These are phyloP conservation scores for Toxotes chatareus DNA, from an alignment of 2,113 vertebrate species.

Conservation along the genomic window DNA sequence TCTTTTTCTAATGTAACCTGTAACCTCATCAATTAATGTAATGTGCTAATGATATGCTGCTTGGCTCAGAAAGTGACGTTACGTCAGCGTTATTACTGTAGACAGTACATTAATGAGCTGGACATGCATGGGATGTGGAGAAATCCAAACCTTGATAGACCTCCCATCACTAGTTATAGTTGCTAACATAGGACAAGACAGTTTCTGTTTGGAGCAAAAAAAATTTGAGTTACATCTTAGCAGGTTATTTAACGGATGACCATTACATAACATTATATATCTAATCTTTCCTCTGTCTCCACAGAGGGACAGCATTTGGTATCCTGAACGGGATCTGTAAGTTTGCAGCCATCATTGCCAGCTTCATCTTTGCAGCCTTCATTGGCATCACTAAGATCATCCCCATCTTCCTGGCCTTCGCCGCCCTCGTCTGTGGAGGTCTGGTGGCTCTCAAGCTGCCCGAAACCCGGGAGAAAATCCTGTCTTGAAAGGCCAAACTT, in stretches of 20 bases:
- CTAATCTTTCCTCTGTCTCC: constrained; percentile 29
- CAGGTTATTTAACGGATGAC: no score
- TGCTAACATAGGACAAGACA: no score
- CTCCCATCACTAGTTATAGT: no score
- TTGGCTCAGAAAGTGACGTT: background rate
- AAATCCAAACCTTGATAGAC: no score
- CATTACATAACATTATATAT: background rate
- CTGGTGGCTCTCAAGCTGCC: constrained; percentile 93
- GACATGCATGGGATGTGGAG: background rate
- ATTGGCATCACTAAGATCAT: constrained; percentile 95
- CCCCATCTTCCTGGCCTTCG: constrained; percentile 95
- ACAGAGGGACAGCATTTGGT: constrained; percentile 94
- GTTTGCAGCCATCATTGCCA: constrained; percentile 93
- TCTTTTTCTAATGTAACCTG: background rate
- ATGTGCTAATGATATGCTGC: background rate
- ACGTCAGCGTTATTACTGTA: background rate
- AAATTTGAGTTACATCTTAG: no score
- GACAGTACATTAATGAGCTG: background rate
- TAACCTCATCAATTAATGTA: no score
- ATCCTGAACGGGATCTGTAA: constrained; percentile 95
- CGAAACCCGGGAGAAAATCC: constrained; percentile 94
- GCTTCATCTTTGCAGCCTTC: constrained; percentile 96
- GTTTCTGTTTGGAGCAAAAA: no score
- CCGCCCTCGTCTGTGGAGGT: constrained; percentile 92
- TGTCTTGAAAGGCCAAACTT: constrained; percentile 87